A percentile compares a stretch with the other conserved stretches of the same genome.
These are phyloP conservation scores for Brienomyrus longianalis DNA, from an alignment of 2,113 vertebrate genomes.

Conservation along the genomic window DNA sequence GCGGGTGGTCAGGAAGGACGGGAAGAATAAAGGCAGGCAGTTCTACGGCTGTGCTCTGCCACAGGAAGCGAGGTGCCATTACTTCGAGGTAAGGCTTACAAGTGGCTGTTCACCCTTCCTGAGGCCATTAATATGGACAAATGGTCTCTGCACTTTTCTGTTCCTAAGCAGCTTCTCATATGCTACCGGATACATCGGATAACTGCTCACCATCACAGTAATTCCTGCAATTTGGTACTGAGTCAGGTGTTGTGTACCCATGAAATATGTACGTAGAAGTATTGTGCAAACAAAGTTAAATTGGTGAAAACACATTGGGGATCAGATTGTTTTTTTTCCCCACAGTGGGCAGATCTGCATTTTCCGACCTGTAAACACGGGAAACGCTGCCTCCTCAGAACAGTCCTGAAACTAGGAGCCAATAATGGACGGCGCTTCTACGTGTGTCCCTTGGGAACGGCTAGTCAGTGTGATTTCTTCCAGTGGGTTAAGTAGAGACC, in stretches of 20 bases:
- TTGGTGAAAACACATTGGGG: not conserved
- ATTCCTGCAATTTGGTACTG: not conserved
- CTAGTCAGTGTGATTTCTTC: slow-evolving; percentile 84
- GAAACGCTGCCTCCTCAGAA: slow-evolving; percentile 75
- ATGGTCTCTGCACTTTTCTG: not conserved
- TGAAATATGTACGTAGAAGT: not conserved
- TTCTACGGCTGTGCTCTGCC: slow-evolving; percentile 83
- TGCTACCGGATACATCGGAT: not conserved
- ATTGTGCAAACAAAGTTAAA: not conserved
- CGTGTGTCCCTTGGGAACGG: slow-evolving; percentile 68
- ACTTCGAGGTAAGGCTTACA: slow-evolving; percentile 72
- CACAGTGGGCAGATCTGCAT: slow-evolving; percentile 84
- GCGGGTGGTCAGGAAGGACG: slow-evolving; percentile 74
- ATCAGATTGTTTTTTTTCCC: slow-evolving; percentile 29
- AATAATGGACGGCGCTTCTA: slow-evolving; percentile 87
- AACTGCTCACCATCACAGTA: not conserved
- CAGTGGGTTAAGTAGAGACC: slow-evolving; percentile 71
- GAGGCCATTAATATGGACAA: not conserved
- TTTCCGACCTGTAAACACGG: slow-evolving; percentile 82
- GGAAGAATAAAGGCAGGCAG: slow-evolving; percentile 79
- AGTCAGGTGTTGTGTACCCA: not conserved
- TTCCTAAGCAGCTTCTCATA: not conserved
- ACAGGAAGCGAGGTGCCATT: slow-evolving; percentile 65
- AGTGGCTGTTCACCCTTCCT: not conserved
- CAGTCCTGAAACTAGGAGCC: slow-evolving; percentile 83